Evolutionary conservation across 2,888 invertebrate species (phyloP).

Genomic region (Mylabris sibirica): DNA sequence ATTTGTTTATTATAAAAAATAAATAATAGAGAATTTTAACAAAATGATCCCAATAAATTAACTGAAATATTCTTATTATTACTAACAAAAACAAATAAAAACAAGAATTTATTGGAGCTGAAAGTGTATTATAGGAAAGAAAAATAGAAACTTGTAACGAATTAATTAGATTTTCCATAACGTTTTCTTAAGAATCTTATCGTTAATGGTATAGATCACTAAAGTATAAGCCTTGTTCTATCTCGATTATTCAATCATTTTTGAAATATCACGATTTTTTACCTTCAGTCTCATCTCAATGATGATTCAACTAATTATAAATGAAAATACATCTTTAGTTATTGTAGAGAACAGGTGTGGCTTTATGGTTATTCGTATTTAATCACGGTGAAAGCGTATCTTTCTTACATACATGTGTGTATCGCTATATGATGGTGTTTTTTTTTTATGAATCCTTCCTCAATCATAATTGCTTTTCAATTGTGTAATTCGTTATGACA

Average conservation of each 20-base stretch:
- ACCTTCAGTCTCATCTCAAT: neutral
- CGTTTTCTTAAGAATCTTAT: no score
- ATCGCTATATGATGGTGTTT: neutral
- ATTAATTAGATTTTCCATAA: no score
- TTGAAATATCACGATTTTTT: neutral
- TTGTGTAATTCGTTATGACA: neutral
- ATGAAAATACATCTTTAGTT: neutral
- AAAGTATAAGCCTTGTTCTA: neutral
- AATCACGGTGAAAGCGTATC: slow-evolving; percentile 1
- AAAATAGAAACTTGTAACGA: no score
- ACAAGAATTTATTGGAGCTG: neutral
- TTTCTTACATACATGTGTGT: neutral
- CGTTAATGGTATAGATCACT: neutral
- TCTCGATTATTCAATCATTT: neutral
- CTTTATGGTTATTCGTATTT: neutral
- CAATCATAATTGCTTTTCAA: neutral
- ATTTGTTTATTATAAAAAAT: neutral
- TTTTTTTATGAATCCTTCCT: neutral
- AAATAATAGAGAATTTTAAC: neutral
- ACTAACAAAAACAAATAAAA: neutral
- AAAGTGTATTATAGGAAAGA: neutral
- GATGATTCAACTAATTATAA: neutral
- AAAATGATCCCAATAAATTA: neutral
- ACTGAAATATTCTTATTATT: neutral
- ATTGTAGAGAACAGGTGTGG: neutral